Evolutionary conservation across 2,113 vertebrate species (phyloP).

Genomic region (Corythoichthys intestinalis): DNA sequence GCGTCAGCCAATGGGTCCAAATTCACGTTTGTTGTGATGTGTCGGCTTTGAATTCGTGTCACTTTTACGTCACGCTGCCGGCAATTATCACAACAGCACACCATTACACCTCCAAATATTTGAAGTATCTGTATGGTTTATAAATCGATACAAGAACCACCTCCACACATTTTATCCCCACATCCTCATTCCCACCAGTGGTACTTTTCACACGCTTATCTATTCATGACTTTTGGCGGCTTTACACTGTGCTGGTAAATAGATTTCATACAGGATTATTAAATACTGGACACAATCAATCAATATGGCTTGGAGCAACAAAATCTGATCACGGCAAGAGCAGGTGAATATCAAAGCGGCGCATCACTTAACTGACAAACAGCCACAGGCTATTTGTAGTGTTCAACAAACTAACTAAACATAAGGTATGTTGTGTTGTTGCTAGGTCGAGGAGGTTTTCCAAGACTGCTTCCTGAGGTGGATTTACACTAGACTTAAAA

Average conservation of each 20-base stretch:
- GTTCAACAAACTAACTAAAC: neutral
- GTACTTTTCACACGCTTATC: neutral
- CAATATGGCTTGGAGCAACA: conserved; percentile 1
- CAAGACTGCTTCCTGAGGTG: neutral
- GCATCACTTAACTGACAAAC: neutral
- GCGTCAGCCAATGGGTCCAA: neutral
- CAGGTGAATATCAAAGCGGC: neutral
- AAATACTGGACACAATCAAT: neutral
- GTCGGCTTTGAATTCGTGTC: neutral
- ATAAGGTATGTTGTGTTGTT: neutral
- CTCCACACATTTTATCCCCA: neutral
- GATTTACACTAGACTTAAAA: neutral
- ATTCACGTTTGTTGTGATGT: neutral
- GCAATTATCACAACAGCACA: neutral
- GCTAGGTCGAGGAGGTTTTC: neutral
- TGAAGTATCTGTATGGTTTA: neutral
- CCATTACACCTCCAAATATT: neutral
- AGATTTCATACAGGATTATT: neutral
- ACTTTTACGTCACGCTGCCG: neutral
- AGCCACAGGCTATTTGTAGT: neutral
- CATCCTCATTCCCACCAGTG: neutral
- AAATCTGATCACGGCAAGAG: neutral
- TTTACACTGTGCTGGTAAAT: neutral
- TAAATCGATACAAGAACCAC: neutral
- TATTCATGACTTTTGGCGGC: neutral